Evolutionary conservation across 2,888 invertebrate species (phyloP).

Genomic region (Poecilobothrus nobilitatus): DNA sequence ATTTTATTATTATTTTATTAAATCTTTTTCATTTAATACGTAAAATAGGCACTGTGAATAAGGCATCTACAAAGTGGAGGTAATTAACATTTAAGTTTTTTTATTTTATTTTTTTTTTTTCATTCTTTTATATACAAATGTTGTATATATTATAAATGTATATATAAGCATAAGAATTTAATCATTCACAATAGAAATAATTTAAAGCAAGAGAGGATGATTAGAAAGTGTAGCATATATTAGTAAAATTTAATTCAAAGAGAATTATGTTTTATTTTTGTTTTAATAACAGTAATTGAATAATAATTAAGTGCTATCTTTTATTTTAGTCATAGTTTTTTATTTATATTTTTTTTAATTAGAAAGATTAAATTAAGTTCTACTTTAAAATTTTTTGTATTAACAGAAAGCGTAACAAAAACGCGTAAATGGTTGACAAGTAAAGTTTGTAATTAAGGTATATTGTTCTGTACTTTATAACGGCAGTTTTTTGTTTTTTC

Average conservation of each 20-base stretch:
- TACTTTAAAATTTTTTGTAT: too few species aligned
- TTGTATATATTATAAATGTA: conserved; percentile 20
- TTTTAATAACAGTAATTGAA: conserved; percentile 15
- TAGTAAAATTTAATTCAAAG: conserved; percentile 11
- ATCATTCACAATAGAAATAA: background rate
- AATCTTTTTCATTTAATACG: conserved; percentile 28
- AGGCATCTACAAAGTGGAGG: conserved; percentile 70
- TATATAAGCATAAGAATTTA: background rate
- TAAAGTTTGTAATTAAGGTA: too few species aligned
- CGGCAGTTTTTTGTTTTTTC: too few species aligned
- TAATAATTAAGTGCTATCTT: too few species aligned
- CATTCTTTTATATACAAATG: conserved; percentile 21
- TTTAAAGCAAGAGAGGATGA: too few species aligned
- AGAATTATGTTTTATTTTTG: conserved; percentile 25
- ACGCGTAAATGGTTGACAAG: too few species aligned
- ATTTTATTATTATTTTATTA: conserved; percentile 20
- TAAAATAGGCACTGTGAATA: conserved; percentile 70
- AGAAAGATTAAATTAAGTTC: too few species aligned
- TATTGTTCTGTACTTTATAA: too few species aligned
- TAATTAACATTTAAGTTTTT: conserved; percentile 24
- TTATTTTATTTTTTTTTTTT: conserved; percentile 16
- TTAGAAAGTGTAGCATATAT: too few species aligned
- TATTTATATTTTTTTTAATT: too few species aligned
- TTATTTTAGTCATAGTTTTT: too few species aligned
- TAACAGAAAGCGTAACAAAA: too few species aligned